Evolutionary conservation across 1,140 invertebrate genomes (phyloP).

Genomic region (Meteorus sp.): DNA sequence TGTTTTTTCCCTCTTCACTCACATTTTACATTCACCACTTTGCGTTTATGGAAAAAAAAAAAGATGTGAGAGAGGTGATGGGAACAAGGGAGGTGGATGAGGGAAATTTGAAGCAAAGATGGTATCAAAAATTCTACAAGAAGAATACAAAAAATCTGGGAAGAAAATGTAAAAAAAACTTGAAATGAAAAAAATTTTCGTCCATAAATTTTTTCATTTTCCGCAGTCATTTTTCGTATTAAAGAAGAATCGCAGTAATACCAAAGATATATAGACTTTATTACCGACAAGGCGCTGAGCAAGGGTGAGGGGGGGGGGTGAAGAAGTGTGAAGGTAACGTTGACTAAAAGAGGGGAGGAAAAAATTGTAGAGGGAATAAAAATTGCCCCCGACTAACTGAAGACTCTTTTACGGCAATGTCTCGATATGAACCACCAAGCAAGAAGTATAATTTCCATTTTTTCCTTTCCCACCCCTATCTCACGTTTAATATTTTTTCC

Average conservation of each 20-base stretch:
- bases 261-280: conserved; percentile 32
- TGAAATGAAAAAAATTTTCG: too few relatives aligned
- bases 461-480: conserved; percentile 18
- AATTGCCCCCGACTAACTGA: conserved; percentile 35
- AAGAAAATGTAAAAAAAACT: too few relatives aligned
- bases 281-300: conserved; percentile 28
- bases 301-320: conserved; percentile 14
- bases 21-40: too few relatives aligned
- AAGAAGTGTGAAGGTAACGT: not conserved
- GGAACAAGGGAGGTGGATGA: too few relatives aligned
- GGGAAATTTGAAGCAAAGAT: too few relatives aligned
- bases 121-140: too few relatives aligned
- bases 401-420: conserved; percentile 48
- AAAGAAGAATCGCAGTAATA: conserved; percentile 29
- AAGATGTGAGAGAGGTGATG: too few relatives aligned
- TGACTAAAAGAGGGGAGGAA: conserved; percentile 26
- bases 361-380: too few relatives aligned
- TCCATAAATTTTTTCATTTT: conserved; percentile 1
- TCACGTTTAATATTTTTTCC: conserved; percentile 39
- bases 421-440: conserved; percentile 57
- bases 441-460: conserved; percentile 44
- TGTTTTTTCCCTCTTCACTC: too few relatives aligned
- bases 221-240: conserved; percentile 3
- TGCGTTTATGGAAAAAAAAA: too few relatives aligned
- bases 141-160: too few relatives aligned